A percentile compares a stretch with the other conserved stretches of the same genome.
Evolutionary conservation across 2,113 vertebrate genomes (phyloP).

Genomic region (Hyaena hyaena): DNA sequence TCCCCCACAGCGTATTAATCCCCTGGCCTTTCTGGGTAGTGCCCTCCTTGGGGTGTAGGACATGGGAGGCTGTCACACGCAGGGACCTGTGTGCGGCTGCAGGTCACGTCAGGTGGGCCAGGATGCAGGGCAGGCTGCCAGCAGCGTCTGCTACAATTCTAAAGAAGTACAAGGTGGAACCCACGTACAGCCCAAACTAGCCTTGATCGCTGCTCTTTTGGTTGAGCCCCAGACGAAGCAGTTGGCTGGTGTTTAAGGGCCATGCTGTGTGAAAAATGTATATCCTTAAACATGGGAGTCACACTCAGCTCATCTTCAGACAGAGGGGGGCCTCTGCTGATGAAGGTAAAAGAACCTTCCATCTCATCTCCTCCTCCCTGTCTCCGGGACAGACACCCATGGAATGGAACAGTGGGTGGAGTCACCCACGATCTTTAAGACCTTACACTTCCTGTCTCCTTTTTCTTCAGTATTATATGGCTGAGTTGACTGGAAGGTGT

Average conservation of each 20-base stretch:
- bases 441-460: background rate
- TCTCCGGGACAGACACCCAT: background rate
- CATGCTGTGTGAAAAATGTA: background rate
- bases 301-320: background rate
- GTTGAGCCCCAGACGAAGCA: background rate
- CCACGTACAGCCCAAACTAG: background rate
- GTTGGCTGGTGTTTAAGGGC: background rate
- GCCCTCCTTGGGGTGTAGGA: background rate
- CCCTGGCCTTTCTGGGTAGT: background rate
- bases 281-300: background rate
- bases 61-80: too few species aligned
- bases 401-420: background rate
- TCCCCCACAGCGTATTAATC: background rate
- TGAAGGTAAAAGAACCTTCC: background rate
- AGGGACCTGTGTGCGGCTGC: background rate
- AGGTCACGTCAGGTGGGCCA: background rate
- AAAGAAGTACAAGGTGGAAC: background rate
- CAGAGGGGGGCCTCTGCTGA: background rate
- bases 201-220: background rate
- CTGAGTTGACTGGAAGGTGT: background rate
- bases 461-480: background rate
- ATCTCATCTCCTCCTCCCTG: background rate
- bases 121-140: background rate
- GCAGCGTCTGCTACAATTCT: background rate
- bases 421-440: background rate